These are phyloP conservation scores for Parauchenoglanis ngamensis DNA, from an alignment of 2,797 vertebrate species.

Conservation along the genomic window DNA sequence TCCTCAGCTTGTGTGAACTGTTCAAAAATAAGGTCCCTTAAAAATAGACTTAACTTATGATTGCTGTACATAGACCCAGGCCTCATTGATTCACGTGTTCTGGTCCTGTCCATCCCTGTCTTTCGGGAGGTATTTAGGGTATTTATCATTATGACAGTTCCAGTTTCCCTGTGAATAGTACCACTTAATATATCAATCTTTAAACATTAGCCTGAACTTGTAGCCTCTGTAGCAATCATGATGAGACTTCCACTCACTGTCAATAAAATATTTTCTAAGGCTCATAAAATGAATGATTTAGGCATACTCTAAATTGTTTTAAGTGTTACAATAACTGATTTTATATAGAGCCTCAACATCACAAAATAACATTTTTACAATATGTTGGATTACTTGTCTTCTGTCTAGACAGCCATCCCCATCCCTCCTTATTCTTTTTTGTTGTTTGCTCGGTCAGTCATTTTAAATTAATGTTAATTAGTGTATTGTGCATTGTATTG, in stretches of 20 bases:
- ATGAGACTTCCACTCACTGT: background rate
- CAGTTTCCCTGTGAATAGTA: background rate
- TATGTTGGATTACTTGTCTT: background rate
- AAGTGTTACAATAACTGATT: background rate
- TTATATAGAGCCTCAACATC: background rate
- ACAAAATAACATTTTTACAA: background rate
- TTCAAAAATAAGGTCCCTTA: background rate
- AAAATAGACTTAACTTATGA: background rate
- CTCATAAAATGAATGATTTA: background rate
- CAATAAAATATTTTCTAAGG: background rate
- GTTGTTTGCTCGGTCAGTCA: constrained; percentile 3
- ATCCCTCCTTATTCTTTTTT: background rate
- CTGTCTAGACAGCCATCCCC: background rate
- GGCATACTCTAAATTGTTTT: background rate
- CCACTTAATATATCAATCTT: background rate
- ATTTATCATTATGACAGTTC: background rate
- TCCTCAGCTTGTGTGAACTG: background rate
- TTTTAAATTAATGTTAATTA: constrained; percentile 18
- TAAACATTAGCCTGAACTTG: background rate
- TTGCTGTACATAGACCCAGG: background rate
- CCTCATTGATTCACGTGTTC: background rate
- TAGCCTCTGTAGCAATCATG: background rate
- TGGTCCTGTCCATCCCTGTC: background rate
- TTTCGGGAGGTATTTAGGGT: background rate
- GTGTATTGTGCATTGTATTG: background rate